These are phyloP conservation scores for Ethmia dodecea DNA, from an alignment of 2,888 invertebrate species.

Conservation along the genomic window DNA sequence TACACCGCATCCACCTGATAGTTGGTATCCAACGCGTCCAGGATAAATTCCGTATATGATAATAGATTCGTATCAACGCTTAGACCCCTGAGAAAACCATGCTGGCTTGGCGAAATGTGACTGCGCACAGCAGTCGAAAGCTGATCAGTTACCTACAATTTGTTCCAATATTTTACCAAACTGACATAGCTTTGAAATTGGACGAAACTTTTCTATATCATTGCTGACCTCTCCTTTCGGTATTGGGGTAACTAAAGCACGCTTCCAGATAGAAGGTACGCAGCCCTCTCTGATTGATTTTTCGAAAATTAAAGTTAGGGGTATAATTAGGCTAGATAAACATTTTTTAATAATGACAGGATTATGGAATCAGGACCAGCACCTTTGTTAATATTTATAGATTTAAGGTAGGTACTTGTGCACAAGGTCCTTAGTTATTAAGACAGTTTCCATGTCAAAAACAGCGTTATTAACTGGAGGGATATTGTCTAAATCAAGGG, in stretches of 20 bases:
- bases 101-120: slow-evolving; percentile 10
- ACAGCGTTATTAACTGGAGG: no score
- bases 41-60: slow-evolving; percentile 5
- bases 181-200: slow-evolving; percentile 16
- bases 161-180: slow-evolving; percentile 18
- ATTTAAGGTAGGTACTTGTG: no score
- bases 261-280: slow-evolving; percentile 10
- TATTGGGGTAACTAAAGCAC: slow-evolving; percentile 15
- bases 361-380: background rate
- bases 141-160: slow-evolving; percentile 14
- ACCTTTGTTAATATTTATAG: background rate
- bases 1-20: slow-evolving; percentile 3
- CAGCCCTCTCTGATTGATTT: background rate
- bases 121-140: slow-evolving; percentile 4
- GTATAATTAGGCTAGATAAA: background rate
- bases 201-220: slow-evolving; percentile 13
- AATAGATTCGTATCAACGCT: slow-evolving; percentile 14
- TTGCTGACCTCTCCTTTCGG: slow-evolving; percentile 11
- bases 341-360: background rate
- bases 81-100: slow-evolving; percentile 12
- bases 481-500: no score
- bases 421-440: no score
- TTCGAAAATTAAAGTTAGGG: background rate
- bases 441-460: no score
- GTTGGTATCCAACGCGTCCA: slow-evolving; percentile 9